phyloP scores from a whole-genome alignment of 2,888 invertebrate genomes.

The Meiosimyza decipiens region DNA sequence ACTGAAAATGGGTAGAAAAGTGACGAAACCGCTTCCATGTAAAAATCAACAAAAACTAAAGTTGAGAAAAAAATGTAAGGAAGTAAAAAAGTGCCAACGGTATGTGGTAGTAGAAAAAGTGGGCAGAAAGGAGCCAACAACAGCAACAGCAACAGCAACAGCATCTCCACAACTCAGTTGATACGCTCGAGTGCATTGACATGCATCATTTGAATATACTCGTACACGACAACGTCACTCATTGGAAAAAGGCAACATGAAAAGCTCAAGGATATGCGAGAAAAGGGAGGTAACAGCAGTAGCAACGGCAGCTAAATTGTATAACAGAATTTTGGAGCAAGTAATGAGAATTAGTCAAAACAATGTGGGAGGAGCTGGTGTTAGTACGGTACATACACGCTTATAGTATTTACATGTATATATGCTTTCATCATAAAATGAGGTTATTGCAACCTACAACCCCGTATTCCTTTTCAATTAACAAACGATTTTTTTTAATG shows the following conservation, averaged over 20 bases:
- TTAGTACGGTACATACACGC: too few relatives aligned
- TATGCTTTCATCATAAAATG: too few relatives aligned
- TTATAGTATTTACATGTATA: too few relatives aligned
- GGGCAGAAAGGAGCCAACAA: constrained; percentile 14
- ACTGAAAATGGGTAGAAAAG: constrained; percentile 31
- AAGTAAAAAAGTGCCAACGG: constrained; percentile 9
- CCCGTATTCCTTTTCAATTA: too few relatives aligned
- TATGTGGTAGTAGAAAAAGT: constrained; percentile 3
- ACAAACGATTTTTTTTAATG: too few relatives aligned
- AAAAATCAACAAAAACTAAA: constrained; percentile 13
- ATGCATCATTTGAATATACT: constrained; percentile 47
- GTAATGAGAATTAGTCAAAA: constrained; percentile 25
- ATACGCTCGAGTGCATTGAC: constrained; percentile 48
- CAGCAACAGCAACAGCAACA: not conserved
- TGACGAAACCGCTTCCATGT: constrained; percentile 1
- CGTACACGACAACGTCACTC: constrained; percentile 34
- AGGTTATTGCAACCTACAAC: too few relatives aligned
- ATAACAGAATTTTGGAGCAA: constrained; percentile 14
- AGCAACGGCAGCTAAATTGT: not conserved
- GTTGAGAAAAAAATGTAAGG: constrained; percentile 7
- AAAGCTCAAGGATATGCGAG: constrained; percentile 4
- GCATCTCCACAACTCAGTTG: constrained; percentile 37
- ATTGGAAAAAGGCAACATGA: constrained; percentile 26
- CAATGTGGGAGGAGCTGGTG: not conserved
- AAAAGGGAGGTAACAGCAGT: not conserved